Base-by-base conservation (phyloP, 30 jellyfish, hydroid and myxozoan species). In the Haliclystus octoradiatus region DNA sequence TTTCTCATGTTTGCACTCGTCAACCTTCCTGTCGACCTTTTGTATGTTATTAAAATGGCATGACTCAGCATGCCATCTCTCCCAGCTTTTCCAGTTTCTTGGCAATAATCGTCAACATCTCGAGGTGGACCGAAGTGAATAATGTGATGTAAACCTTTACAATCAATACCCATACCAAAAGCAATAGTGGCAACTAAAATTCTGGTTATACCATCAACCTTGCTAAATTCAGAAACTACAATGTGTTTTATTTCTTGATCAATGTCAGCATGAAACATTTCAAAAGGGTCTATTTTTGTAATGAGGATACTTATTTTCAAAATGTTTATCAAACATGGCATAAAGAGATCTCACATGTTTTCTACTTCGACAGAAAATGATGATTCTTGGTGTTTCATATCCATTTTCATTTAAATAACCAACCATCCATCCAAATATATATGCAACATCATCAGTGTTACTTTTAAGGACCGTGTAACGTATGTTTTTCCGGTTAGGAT, bases 41-140 rank as follows among this genome's bases (percentile, higher is more conserved):
- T n/a, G n/a, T 32, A 67, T 5, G 49, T 27, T 2, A 67, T 67
- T 25, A 67, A 49, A 22, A n/a, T 3, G 28, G 77, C 77, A 67
- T 67, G 30, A 49, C 77, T 67, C 65, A 34, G 77, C 26, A 15
- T 27, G 28, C 68, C 68, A 23, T 67, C 77, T 27, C 75, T 66
- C 13, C 75, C 75, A 67, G 77, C 77, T 30, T 66, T 9, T 34
- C 67, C 77, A 32, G 69, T 67, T 67, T 67, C 77, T 35, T 67
- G 77, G n/a, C n/a, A n/a, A n/a, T n/a, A n/a, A n/a, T n/a, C n/a
- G n/a, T n/a, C n/a, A n/a, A n/a, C n/a, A n/a, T 40, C 77, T 3
- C 35, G 3, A 27, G 77, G 77, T 30, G 77, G 77, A 9, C 77
- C 77, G 49, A 34, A 67, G 35, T 67, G 77, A n/a, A 67, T 35